Conservation (phyloP, 2,113 vertebrate species). For the Bubalus kerabau region DNA sequence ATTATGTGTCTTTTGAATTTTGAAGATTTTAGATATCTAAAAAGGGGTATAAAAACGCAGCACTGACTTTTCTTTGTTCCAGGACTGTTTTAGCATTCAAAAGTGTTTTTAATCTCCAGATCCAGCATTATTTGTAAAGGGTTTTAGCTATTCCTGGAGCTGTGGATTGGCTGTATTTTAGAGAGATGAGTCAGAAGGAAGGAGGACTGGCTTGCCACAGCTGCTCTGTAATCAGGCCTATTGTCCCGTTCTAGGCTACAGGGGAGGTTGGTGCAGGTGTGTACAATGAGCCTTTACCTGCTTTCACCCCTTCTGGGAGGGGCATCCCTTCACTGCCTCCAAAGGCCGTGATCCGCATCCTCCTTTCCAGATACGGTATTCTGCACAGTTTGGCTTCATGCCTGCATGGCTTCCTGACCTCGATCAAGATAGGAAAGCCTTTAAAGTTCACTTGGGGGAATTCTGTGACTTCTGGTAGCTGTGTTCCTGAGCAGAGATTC, state of each 20-base stretch:
- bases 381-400: not conserved
- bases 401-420: not conserved
- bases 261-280: not conserved
- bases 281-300: not conserved
- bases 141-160: constrained; percentile 48
- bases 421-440: not conserved
- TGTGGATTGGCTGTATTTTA: constrained; percentile 31
- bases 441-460: not conserved
- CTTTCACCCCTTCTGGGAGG: not conserved
- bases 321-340: not conserved
- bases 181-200: constrained; percentile 29
- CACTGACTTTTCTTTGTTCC: constrained; percentile 34
- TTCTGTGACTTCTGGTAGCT: not conserved
- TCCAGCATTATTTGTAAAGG: constrained; percentile 24
- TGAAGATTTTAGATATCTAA: constrained; percentile 19
- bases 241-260: not conserved
- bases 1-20: constrained; percentile 41
- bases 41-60: not conserved
- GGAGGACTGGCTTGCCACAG: not conserved
- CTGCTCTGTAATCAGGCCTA: constrained; percentile 52
- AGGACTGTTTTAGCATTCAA: constrained; percentile 39
- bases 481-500: not conserved
- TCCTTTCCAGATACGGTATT: not conserved
- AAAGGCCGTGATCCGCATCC: not conserved
- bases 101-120: constrained; percentile 4